A percentile compares a stretch with the other conserved stretches of the same genome.
Evolutionary conservation across 2,888 invertebrate genomes (phyloP).

Genomic region (Campoletis raptor): DNA sequence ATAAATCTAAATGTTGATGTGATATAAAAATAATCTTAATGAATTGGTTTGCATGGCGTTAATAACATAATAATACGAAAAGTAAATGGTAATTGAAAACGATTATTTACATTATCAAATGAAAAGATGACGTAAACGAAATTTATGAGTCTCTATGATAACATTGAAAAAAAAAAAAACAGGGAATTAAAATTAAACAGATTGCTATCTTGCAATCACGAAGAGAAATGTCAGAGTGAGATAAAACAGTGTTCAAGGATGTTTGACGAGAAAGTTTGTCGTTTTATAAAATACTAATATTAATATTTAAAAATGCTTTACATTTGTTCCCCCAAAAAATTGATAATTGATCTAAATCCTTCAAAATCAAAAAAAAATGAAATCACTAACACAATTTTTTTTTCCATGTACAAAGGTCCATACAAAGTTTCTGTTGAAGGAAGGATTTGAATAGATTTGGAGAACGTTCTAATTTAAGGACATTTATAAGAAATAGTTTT

Average conservation of each 20-base stretch:
- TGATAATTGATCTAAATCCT: background rate
- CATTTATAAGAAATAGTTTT: too few species aligned
- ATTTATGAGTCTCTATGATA: background rate
- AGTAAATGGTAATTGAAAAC: background rate
- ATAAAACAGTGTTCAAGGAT: background rate
- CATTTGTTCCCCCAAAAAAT: background rate
- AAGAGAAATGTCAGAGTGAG: background rate
- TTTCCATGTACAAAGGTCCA: too few species aligned
- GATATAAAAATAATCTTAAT: too few species aligned
- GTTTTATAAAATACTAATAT: background rate
- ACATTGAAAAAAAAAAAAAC: background rate
- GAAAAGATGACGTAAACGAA: background rate
- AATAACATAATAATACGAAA: background rate
- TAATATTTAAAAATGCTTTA: background rate
- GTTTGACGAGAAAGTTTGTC: background rate
- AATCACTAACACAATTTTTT: too few species aligned
- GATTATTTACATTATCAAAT: background rate
- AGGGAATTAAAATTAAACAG: background rate
- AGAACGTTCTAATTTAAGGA: too few species aligned
- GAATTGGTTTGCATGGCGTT: background rate
- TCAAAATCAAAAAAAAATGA: background rate
- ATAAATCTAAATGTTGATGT: too few species aligned
- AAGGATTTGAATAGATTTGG: too few species aligned
- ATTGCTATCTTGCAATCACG: background rate
- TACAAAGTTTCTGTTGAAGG: too few species aligned